phyloP scores from a whole-genome alignment of 2,113 vertebrate genomes.

The Myotis davidii region DNA sequence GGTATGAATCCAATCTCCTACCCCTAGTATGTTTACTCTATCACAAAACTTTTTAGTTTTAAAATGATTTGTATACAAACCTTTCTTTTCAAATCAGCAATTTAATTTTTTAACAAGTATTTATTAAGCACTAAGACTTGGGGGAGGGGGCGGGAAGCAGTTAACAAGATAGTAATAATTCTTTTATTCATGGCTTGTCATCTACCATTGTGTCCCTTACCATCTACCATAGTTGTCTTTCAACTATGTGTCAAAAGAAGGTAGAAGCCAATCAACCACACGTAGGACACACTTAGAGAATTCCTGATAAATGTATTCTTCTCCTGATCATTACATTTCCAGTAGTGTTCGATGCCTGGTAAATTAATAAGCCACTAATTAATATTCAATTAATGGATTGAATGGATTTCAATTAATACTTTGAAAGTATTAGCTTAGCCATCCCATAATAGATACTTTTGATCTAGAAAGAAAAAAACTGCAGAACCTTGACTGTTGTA shows the following conservation, averaged over 20 bases:
- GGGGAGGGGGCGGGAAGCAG: background rate
- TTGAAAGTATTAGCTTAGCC: background rate
- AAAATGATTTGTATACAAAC: background rate
- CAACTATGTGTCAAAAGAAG: background rate
- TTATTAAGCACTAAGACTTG: background rate
- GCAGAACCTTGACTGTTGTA: background rate
- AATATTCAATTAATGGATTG: background rate
- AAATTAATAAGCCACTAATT: background rate
- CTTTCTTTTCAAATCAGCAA: background rate
- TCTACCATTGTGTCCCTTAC: background rate
- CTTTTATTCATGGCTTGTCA: background rate
- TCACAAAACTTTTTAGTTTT: background rate
- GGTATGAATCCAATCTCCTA: background rate
- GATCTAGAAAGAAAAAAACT: background rate
- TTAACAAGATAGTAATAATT: background rate
- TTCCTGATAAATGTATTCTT: background rate
- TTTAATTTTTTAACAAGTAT: background rate
- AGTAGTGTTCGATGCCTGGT: background rate
- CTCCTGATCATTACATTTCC: background rate
- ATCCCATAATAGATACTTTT: background rate
- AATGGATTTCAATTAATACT: too few relatives aligned
- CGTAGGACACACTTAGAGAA: background rate
- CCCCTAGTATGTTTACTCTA: background rate
- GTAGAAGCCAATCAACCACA: background rate
- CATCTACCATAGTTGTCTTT: background rate